Percentiles rank a stretch among this genome's conserved stretches.
Evolutionary conservation across 2,797 vertebrate genomes (phyloP).

Genomic region (Coluber constrictor): DNA sequence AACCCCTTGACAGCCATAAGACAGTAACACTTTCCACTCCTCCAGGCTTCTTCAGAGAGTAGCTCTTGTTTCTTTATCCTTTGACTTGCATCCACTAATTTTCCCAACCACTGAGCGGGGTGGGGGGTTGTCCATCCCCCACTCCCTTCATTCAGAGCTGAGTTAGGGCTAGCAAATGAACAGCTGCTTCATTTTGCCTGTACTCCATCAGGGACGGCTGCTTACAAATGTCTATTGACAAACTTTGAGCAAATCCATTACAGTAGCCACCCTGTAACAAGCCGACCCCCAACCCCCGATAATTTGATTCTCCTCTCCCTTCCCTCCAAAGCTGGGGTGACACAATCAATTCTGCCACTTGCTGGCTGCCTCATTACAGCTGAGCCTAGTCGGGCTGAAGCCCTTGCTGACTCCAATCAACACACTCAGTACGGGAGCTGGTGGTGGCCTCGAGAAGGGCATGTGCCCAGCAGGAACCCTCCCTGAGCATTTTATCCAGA

Average conservation of each 20-base stretch:
- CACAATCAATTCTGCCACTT: constrained; percentile 62
- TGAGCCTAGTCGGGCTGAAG: constrained; percentile 1
- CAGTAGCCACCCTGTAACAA: constrained; percentile 63
- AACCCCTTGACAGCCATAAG: neutral
- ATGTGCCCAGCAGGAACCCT: constrained; percentile 24
- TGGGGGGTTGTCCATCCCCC: neutral
- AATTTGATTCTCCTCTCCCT: constrained; percentile 64
- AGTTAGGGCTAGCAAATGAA: neutral
- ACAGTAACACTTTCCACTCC: neutral
- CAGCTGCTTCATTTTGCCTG: constrained; percentile 58
- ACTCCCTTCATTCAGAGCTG: neutral
- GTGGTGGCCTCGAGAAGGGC: constrained; percentile 29
- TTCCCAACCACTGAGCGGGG: neutral
- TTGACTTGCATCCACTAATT: neutral
- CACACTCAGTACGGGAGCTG: constrained; percentile 43
- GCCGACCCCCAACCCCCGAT: constrained; percentile 52
- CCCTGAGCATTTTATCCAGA: neutral
- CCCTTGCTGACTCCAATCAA: constrained; percentile 51
- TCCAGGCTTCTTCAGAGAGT: neutral
- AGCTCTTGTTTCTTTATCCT: neutral
- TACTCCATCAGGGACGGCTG: constrained; percentile 56
- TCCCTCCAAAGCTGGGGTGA: constrained; percentile 64
- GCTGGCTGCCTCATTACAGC: constrained; percentile 52
- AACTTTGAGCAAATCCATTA: constrained; percentile 72
- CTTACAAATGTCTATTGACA: constrained; percentile 68